Base-by-base conservation (phyloP, 2,888 invertebrate genomes). In the Dasypogon diadema region DNA sequence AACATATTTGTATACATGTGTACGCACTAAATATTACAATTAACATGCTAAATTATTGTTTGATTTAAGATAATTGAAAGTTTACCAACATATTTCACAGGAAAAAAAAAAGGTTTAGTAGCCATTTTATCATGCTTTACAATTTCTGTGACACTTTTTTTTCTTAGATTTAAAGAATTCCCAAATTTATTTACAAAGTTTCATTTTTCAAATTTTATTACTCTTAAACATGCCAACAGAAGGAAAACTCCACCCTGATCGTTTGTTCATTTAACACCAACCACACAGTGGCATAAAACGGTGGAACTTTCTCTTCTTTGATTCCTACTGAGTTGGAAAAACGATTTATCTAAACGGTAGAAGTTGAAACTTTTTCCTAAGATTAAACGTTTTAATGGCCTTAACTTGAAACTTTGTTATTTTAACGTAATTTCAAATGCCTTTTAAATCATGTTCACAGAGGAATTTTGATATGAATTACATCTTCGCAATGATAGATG, bases 321-420 rank as follows among this genome's bases (percentile, higher is more conserved):
- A 6, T 26, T 56, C 26, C 6, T 5, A 18, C 24, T 30, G 34
- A 54, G 70, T 51, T 34, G 37, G 54, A 74, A 74, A 74, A 74
- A 60, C 74, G 58, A 74, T 74, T 74, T 74, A 74, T 74, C 74
- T 74, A 74, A 74, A 74, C 74, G 74, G 74, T 48, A 48, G 58
- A 74, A 74, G 58, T 74, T 58, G 37, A 74, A 74, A 70, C 58
- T 74, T 74, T 74, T 70, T 70, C 70, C 24, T 30, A 56, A 74
- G 74, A 74, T 74, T 74, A 74, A 74, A 74, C 58, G 74, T 58
- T 74, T 74, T 74, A 58, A 74, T 60, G 74, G 58, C 48, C 24
- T 22, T 18, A 73, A 30, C 70, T 51, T 0, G 54, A 70, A 70
- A 70, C 70, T 70, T 70, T 70, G 54, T 34, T 21, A 74, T 55